These are phyloP conservation scores for Aramus guarauna DNA, from an alignment of 2,113 vertebrate genomes.

Conservation along the genomic window DNA sequence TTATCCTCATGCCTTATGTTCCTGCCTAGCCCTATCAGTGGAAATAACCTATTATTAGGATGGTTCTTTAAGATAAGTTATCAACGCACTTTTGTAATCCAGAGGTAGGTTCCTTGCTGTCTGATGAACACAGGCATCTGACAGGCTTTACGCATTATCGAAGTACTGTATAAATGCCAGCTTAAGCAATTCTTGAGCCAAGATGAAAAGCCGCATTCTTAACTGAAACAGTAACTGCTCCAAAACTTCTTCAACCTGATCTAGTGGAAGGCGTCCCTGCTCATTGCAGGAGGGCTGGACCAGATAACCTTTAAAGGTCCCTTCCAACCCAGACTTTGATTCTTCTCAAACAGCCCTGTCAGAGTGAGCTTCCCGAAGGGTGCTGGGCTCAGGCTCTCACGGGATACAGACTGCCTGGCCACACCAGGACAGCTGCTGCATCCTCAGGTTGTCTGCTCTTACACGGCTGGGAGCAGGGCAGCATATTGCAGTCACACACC, in stretches of 20 bases:
- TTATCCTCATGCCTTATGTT: neutral
- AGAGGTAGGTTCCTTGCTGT: neutral
- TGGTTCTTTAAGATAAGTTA: neutral
- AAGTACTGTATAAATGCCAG: neutral
- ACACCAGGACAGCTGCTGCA: neutral
- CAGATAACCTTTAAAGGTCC: neutral
- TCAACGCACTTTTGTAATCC: neutral
- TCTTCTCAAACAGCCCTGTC: neutral
- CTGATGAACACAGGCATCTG: neutral
- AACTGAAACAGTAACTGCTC: rapidly evolving
- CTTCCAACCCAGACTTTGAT: too few species aligned
- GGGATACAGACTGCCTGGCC: neutral
- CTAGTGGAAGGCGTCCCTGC: neutral
- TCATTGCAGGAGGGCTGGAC: neutral
- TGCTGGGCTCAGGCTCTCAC: rapidly evolving
- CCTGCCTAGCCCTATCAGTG: neutral
- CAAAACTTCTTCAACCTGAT: neutral
- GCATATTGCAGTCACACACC: neutral
- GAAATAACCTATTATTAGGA: conserved; percentile 13
- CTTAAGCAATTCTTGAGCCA: neutral
- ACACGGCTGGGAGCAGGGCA: neutral
- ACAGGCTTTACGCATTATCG: neutral
- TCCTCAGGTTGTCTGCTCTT: neutral
- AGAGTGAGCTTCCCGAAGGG: rapidly evolving
- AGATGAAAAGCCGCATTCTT: neutral